Evolutionary conservation across 2,888 invertebrate genomes (phyloP), one percentile per base, ranked within the genome.

Genomic region (Disparrhopalites patrizii): DNA sequence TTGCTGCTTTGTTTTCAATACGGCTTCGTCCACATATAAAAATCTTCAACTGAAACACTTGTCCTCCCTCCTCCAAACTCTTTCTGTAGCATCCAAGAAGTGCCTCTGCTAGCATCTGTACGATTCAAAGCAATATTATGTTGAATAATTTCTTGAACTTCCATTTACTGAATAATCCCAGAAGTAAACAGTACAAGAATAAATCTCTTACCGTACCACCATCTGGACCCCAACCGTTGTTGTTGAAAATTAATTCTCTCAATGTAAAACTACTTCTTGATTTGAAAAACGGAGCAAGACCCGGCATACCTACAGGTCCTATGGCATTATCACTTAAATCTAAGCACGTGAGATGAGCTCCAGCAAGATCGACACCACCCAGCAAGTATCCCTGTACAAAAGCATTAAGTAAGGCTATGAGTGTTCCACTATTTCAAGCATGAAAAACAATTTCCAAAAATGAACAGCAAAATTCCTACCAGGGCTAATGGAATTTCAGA

Each of bases 291-390:
- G 87, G 86, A 0, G 90, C 89, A 10, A 98, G 82, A 0, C 94
- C 95, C 73, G 89, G 85, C 52, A 96, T 91, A 28, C 96, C 98
- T 74, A 94, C 91, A 0, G 97, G 96, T 0, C 97, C 98, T 75
- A 98, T 89, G 0, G 98, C 98, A 80, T 98, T 97, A 80, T 99
- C 97, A 78, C 96, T 96, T 8, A 99, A 83, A 77, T 99, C 95
- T 10, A 99, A 80, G 62, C 91, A 90, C 0, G 86, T 85, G 0
- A 99, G 83, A 1, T 86, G 83, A 0, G 92, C 91, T 0, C 87
- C 87, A 0, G 95, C 91, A 4, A 81, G 77, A 65, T 91, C 90
- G 76, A 99, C 84, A 0, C 93, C 94, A 54, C 83, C 84, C 0
- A 94, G 91, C 0, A 97, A 82, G 66, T 83, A 83, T 77, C 85